Conservation (phyloP, 2,888 invertebrate species). For the Linnaemya vulpina region DNA sequence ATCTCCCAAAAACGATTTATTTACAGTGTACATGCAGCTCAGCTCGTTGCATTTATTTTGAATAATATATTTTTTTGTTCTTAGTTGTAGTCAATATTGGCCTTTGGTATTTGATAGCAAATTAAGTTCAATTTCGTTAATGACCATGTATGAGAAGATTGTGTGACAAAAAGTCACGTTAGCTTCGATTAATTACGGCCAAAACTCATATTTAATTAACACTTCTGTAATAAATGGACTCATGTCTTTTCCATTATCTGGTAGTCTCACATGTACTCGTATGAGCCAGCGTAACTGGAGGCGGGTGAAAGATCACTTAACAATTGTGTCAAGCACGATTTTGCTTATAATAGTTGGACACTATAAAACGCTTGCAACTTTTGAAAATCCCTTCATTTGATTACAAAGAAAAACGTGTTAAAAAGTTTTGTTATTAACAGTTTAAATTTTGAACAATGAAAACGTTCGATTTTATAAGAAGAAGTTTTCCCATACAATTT, state of each 20-base stretch:
- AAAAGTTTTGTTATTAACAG: not conserved
- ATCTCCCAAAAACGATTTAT: no score
- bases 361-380: not conserved
- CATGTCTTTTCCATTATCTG: constrained; percentile 2
- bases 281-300: not conserved
- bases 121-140: constrained; percentile 51
- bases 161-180: constrained; percentile 26
- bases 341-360: not conserved
- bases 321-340: not conserved
- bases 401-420: not conserved
- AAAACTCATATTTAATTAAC: constrained; percentile 57
- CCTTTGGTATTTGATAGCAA: constrained; percentile 33
- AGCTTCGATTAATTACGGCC: constrained; percentile 1
- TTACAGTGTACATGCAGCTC: constrained; percentile 9
- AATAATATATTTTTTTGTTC: not conserved
- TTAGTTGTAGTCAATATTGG: constrained; percentile 24
- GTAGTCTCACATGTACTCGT: not conserved
- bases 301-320: constrained; percentile 24
- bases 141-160: constrained; percentile 59
- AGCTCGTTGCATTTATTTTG: no score
- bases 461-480: constrained; percentile 20
- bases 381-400: not conserved
- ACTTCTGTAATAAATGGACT: constrained; percentile 40
- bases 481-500: constrained; percentile 37
- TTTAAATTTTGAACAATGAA: constrained; percentile 26